Percentiles rank a stretch among this genome's conserved stretches.
These are phyloP conservation scores for Drosophila melanica DNA, from an alignment of 1,140 invertebrate genomes.

Conservation along the genomic window DNA sequence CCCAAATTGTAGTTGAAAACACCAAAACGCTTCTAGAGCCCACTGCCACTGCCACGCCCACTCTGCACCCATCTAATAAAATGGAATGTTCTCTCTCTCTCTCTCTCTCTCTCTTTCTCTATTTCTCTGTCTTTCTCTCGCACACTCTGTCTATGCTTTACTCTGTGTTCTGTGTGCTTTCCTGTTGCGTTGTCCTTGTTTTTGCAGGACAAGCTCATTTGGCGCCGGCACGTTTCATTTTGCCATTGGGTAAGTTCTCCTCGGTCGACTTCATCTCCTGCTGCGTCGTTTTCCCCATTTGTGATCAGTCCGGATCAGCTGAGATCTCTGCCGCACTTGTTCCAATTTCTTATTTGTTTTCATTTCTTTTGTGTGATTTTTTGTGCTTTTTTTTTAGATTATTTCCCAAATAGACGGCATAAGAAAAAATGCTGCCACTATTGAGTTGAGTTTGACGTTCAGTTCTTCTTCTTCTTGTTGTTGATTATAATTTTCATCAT, in stretches of 20 bases:
- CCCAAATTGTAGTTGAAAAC: conserved; percentile 41
- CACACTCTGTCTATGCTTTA: conserved; percentile 41
- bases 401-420: conserved; percentile 82
- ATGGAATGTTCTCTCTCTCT: conserved; percentile 60
- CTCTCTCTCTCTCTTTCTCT: background rate
- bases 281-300: conserved; percentile 20
- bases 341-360: conserved; percentile 20
- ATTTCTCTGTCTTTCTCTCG: conserved; percentile 13
- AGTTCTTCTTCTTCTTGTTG: conserved; percentile 35
- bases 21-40: conserved; percentile 61
- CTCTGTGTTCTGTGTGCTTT: conserved; percentile 52
- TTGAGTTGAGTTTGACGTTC: conserved; percentile 47
- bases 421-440: conserved; percentile 81
- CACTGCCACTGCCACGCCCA: conserved; percentile 25
- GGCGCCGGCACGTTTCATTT: conserved; percentile 74
- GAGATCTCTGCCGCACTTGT: conserved; percentile 23
- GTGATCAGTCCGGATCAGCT: conserved; percentile 4
- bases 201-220: conserved; percentile 65
- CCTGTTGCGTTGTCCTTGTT: conserved; percentile 28
- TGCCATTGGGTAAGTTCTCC: conserved; percentile 79
- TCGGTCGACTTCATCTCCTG: conserved; percentile 24
- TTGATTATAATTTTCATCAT: conserved; percentile 54
- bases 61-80: conserved; percentile 12
- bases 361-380: conserved; percentile 36
- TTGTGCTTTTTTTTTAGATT: conserved; percentile 75